These are phyloP conservation scores for Exephanes ischioxanthus DNA, from an alignment of 2,888 invertebrate species.

Conservation along the genomic window DNA sequence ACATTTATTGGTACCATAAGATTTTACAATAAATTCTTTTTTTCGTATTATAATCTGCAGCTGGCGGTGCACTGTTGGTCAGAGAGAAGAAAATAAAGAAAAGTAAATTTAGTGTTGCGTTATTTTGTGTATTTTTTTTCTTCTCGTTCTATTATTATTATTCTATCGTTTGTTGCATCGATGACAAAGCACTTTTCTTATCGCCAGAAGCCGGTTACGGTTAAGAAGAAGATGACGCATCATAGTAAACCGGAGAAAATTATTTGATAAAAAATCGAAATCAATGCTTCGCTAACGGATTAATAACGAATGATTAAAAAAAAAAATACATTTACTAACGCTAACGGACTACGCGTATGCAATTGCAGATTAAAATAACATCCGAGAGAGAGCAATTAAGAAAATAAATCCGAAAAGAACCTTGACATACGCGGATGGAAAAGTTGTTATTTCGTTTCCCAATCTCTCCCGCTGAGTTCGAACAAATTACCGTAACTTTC, in stretches of 20 bases:
- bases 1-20: conserved; percentile 82
- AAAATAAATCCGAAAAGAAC: neutral
- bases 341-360: conserved; percentile 14
- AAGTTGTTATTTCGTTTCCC: neutral
- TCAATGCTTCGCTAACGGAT: neutral
- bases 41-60: conserved; percentile 79
- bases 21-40: conserved; percentile 80
- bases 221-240: conserved; percentile 19
- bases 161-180: conserved; percentile 45
- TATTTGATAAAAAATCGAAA: conserved; percentile 17
- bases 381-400: neutral
- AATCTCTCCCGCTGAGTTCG: neutral
- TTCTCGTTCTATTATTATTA: conserved; percentile 11
- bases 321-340: conserved; percentile 1
- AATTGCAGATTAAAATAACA: conserved; percentile 3
- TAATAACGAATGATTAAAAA: neutral
- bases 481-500: conserved; percentile 6
- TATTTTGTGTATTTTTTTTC: conserved; percentile 42
- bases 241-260: conserved; percentile 14
- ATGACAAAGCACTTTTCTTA: conserved; percentile 61
- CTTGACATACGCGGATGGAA: neutral
- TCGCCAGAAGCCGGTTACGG: conserved; percentile 66
- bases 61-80: conserved; percentile 78
- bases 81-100: conserved; percentile 66
- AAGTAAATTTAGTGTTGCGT: conserved; percentile 59